Evolutionary conservation across 2,888 invertebrate genomes (phyloP), one percentile per base, ranked within the genome.

Genomic region (Drosophila mulleri): DNA sequence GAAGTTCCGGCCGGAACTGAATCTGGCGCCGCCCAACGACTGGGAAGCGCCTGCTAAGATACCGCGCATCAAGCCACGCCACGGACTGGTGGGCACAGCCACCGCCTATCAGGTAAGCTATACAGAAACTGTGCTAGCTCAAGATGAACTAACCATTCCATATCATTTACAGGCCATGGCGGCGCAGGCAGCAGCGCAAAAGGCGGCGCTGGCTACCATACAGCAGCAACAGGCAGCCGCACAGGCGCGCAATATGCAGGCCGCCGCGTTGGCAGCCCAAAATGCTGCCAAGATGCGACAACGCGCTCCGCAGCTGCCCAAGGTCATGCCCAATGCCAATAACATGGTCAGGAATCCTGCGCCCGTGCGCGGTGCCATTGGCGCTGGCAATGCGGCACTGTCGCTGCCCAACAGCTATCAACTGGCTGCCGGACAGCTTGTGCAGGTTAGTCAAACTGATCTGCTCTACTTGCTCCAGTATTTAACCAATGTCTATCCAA

Each of bases 21-120:
- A 98, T 93, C 94, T 97, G 83, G 96, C 96, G 80, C 98, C 98
- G 7, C 97, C 98, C 0, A 93, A 95, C 2, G 98, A 98, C 90
- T 98, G 97, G 97, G 98, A 98, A 90, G 98, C 98, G 2, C 98
- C 98, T 1, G 98, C 98, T 6, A 98, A 98, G 93, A 97, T 98
- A 93, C 97, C 98, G 72, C 95, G 93, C 23, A 93, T 93, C 41
- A 93, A 93, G 78, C 93, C 93, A 8, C 85, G 93, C 2, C 93
- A 93, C 65, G 93, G 93, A 3, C 82, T 93, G 3, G 93, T 93
- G 9, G 93, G 93, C 50, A 93, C 93, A 16, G 93, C 93, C 11
- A 93, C 93, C 18, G 93, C 93, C n/a, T 93, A 93, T 84, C 93
- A 93, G 88, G 93, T 93, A 72, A 54, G 37, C n/a, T 47, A 56